Conservation (phyloP, 2,888 invertebrate genomes). For the Pherbina coryleti region DNA sequence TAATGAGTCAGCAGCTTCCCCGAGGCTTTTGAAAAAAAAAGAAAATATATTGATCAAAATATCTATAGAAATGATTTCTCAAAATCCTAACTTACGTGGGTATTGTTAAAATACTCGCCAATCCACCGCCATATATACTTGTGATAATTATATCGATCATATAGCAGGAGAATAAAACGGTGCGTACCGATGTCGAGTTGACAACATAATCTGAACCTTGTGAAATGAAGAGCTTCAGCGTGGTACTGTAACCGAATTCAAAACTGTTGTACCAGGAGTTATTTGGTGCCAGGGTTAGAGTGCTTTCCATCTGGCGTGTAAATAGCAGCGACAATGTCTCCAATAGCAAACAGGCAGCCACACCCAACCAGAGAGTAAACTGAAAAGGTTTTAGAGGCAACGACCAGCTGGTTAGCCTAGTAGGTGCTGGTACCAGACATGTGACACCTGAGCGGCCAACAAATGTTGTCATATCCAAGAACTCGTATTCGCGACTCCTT, state of each 20-base stretch:
- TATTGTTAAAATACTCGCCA: slow-evolving; percentile 77
- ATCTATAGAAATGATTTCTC: background rate
- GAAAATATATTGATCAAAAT: background rate
- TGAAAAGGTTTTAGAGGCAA: slow-evolving; percentile 76
- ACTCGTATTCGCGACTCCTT: slow-evolving; percentile 75
- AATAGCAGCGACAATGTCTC: slow-evolving; percentile 66
- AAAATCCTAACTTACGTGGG: slow-evolving; percentile 69
- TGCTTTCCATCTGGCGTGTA: slow-evolving; percentile 50
- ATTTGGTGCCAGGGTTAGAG: background rate
- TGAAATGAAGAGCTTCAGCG: slow-evolving; percentile 59
- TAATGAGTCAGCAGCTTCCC: slow-evolving; percentile 75
- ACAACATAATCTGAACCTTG: slow-evolving; percentile 58
- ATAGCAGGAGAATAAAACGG: slow-evolving; percentile 59
- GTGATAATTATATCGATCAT: slow-evolving; percentile 73
- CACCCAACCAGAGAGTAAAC: slow-evolving; percentile 73
- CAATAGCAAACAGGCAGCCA: slow-evolving; percentile 70
- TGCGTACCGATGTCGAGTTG: slow-evolving; percentile 55
- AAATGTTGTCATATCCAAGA: slow-evolving; percentile 75
- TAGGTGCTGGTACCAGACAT: slow-evolving; percentile 77
- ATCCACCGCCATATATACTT: slow-evolving; percentile 76
- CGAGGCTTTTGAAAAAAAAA: slow-evolving; percentile 67
- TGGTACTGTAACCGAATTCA: slow-evolving; percentile 56
- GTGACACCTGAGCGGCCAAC: slow-evolving; percentile 76
- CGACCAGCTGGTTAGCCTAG: slow-evolving; percentile 74
- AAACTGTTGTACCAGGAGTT: slow-evolving; percentile 51